Percentiles rank a stretch among this genome's conserved stretches.
Conservation (phyloP, 2,113 vertebrate genomes). For the Heliornis fulica region DNA sequence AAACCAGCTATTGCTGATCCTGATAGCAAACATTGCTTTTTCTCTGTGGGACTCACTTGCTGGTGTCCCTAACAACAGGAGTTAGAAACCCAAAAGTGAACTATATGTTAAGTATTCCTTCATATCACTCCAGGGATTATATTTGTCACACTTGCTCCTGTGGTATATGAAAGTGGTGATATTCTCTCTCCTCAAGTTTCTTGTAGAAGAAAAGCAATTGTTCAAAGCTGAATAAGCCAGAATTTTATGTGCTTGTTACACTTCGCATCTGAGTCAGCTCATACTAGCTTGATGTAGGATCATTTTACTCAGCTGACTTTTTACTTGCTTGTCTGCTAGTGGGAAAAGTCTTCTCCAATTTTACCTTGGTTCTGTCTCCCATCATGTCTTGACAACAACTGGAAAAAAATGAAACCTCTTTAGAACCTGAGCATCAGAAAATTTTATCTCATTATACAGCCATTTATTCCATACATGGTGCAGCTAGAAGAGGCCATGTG, state of each 20-base stretch:
- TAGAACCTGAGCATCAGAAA: not conserved
- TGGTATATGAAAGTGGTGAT: not conserved
- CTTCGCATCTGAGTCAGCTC: not conserved
- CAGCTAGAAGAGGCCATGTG: not conserved
- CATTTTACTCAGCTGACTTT: not conserved
- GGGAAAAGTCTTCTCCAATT: not conserved
- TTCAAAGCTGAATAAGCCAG: not conserved
- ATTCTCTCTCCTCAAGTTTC: not conserved
- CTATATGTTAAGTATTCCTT: not conserved
- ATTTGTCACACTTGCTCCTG: not conserved
- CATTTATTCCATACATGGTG: not conserved
- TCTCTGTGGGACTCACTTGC: not conserved
- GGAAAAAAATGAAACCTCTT: not conserved
- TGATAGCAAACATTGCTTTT: not conserved
- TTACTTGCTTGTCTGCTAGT: not conserved
- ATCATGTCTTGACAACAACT: not conserved
- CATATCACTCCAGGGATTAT: not conserved
- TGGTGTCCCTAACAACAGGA: not conserved
- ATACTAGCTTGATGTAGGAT: not conserved
- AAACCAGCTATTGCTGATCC: not conserved
- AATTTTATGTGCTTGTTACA: not conserved
- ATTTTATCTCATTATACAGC: not conserved
- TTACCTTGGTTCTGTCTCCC: not conserved
- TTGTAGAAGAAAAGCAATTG: not conserved
- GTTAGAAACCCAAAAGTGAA: not conserved